phyloP scores from a whole-genome alignment of 2,888 invertebrate genomes.

The Eurois occulta region DNA sequence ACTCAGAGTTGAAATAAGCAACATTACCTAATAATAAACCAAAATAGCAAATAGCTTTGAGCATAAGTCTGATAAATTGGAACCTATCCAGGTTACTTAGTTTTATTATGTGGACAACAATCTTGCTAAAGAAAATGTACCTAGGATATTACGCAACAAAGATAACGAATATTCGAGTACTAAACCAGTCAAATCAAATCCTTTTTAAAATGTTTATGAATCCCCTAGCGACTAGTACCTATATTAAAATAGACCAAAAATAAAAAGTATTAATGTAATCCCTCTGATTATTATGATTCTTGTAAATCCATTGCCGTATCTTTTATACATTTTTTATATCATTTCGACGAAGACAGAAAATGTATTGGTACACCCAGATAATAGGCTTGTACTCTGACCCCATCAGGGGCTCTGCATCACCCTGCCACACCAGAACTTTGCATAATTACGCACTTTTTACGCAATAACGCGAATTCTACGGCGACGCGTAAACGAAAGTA shows the following conservation, averaged over 20 bases:
- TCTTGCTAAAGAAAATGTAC: not conserved
- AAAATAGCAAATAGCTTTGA: not conserved
- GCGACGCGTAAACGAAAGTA: slow-evolving; percentile 66
- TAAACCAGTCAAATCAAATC: not conserved
- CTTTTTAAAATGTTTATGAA: not conserved
- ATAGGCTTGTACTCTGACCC: slow-evolving; percentile 18
- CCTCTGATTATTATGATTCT: not conserved
- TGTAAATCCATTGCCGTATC: not conserved
- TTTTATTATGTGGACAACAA: not conserved
- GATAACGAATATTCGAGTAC: not conserved
- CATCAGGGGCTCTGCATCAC: slow-evolving; percentile 23
- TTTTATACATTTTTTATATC: too few species aligned
- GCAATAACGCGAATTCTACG: slow-evolving; percentile 51
- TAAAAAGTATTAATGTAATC: not conserved
- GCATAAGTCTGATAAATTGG: not conserved
- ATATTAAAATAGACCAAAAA: not conserved
- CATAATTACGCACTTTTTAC: slow-evolving; percentile 57
- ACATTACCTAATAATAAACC: not conserved
- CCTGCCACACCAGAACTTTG: slow-evolving; percentile 38
- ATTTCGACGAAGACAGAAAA: not conserved
- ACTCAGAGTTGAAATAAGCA: not conserved
- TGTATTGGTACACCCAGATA: not conserved
- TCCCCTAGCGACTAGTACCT: not conserved
- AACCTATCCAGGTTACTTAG: not conserved
- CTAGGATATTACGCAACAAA: not conserved